phyloP scores from a whole-genome alignment of 2,113 vertebrate species.

The Hepsetus odoe region DNA sequence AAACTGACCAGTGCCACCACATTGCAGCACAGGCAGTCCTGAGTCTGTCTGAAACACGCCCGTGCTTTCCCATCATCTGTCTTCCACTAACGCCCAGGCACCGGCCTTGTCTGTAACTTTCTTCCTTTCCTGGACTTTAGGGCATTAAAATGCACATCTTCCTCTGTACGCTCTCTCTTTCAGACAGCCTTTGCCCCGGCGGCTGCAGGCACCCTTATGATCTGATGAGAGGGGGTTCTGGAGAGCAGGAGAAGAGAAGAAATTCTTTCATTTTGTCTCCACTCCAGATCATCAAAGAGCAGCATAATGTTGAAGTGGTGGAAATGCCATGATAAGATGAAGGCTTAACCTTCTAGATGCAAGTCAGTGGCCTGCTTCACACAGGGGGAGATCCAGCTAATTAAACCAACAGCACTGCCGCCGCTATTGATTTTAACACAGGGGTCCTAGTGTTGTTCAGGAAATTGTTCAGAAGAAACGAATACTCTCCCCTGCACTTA shows the following conservation, averaged over 20 bases:
- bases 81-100: not conserved
- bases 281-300: slow-evolving; percentile 38
- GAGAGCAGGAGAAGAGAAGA: slow-evolving; percentile 25
- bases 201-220: slow-evolving; percentile 10
- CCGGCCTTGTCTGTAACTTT: not conserved
- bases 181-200: not conserved
- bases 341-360: slow-evolving; percentile 26
- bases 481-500: not conserved
- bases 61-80: not conserved
- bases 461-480: not conserved
- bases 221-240: slow-evolving; percentile 9
- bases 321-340: slow-evolving; percentile 24
- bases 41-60: not conserved
- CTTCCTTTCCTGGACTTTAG: not conserved
- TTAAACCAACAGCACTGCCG: slow-evolving; percentile 21
- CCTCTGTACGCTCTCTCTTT: slow-evolving; percentile 13
- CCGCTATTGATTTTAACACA: not conserved
- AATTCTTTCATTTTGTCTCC: slow-evolving; percentile 35
- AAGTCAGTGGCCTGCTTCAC: slow-evolving; percentile 8
- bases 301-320: slow-evolving; percentile 21
- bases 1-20: not conserved
- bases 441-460: not conserved
- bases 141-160: slow-evolving; percentile 21
- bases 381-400: not conserved
- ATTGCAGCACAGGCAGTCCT: not conserved